Evolutionary conservation across 2,797 vertebrate species (phyloP).

Genomic region (Enteromius viviparus): DNA sequence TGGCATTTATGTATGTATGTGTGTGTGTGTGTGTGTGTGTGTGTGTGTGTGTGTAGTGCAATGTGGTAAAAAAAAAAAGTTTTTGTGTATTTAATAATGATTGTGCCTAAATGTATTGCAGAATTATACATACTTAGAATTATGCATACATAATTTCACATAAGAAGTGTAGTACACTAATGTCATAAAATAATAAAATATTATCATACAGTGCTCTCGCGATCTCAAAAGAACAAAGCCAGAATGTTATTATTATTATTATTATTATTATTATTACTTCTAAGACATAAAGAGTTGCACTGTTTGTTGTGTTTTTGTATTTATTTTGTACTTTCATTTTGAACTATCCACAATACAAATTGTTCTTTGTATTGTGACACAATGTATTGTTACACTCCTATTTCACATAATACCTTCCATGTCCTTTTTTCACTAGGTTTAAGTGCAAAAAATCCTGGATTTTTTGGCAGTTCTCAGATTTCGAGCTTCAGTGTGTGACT

Average conservation of each 20-base stretch:
- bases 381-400: neutral
- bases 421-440: neutral
- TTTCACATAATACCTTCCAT: neutral
- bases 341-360: neutral
- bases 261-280: neutral
- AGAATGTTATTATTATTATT: neutral
- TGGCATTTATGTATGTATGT: neutral
- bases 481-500: conserved; percentile 22
- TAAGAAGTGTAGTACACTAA: neutral
- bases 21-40: no score
- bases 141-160: neutral
- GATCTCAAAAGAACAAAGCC: neutral
- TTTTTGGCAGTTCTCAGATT: conserved; percentile 4
- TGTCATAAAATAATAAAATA: neutral
- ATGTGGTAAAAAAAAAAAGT: neutral
- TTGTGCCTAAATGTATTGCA: neutral
- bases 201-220: neutral
- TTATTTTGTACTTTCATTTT: neutral
- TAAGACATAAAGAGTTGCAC: neutral
- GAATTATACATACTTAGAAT: neutral
- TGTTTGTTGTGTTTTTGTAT: neutral
- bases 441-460: neutral
- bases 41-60: neutral
- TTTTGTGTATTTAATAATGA: neutral
- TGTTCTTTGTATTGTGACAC: neutral